A percentile compares a stretch with the other conserved stretches of the same genome.
Evolutionary conservation across 2,888 invertebrate species (phyloP).

Genomic region (Drosophila niveifrons): DNA sequence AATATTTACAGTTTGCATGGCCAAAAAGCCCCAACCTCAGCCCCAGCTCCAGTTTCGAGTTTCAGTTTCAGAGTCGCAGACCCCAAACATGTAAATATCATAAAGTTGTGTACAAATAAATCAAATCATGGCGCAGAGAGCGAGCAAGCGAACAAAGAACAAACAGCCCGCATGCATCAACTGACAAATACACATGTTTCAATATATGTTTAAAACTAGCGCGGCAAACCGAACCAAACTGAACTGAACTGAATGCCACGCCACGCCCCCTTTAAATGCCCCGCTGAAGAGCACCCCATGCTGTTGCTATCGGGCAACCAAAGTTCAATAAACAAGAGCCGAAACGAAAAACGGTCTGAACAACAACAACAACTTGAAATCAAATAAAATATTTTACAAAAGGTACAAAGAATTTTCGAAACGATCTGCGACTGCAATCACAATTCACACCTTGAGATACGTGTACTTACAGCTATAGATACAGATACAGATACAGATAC

Average conservation of each 20-base stretch:
- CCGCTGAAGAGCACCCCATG: conserved; percentile 3
- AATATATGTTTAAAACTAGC: conserved; percentile 59
- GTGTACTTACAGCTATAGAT: conserved; percentile 14
- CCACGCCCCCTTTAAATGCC: neutral
- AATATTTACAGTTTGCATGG: conserved; percentile 51
- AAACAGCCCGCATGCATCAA: conserved; percentile 71
- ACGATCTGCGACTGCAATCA: conserved; percentile 58
- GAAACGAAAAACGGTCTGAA: conserved; percentile 36
- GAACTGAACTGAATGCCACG: neutral
- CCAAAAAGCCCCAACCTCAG: conserved; percentile 27
- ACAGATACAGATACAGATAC: conserved; percentile 18
- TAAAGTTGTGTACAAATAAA: conserved; percentile 77
- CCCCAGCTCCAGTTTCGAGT: neutral
- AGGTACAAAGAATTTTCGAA: conserved; percentile 36
- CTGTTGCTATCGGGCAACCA: conserved; percentile 47
- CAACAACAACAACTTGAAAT: conserved; percentile 43
- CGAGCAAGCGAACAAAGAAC: conserved; percentile 51
- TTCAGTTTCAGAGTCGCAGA: conserved; percentile 17
- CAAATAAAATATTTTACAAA: conserved; percentile 64
- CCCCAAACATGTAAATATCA: conserved; percentile 70
- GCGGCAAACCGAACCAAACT: neutral
- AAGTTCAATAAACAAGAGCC: conserved; percentile 72
- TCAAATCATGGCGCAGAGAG: conserved; percentile 61
- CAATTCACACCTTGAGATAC: conserved; percentile 67
- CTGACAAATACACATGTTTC: conserved; percentile 69